phyloP scores from a whole-genome alignment of 2,888 invertebrate species.

The Drosophila kanekoi region DNA sequence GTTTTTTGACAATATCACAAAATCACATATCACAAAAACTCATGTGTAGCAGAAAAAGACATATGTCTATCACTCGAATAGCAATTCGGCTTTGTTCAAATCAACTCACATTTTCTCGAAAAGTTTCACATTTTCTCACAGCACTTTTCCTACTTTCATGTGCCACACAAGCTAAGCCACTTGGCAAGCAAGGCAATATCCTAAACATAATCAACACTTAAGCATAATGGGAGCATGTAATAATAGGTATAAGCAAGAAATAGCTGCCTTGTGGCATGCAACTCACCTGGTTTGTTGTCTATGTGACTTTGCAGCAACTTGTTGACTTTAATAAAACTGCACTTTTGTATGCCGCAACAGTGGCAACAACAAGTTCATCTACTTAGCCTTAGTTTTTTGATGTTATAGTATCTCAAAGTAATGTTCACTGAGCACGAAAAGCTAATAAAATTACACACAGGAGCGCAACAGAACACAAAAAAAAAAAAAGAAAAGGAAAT shows the following conservation, averaged over 20 bases:
- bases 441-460: conserved; percentile 53
- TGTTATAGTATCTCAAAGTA: conserved; percentile 38
- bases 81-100: not conserved
- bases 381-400: conserved; percentile 59
- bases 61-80: not conserved
- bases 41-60: too few relatives aligned
- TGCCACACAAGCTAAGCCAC: conserved; percentile 10
- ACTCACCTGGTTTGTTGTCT: conserved; percentile 65
- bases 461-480: conserved; percentile 19
- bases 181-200: conserved; percentile 13
- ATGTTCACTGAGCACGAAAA: conserved; percentile 63
- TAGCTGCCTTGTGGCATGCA: conserved; percentile 37
- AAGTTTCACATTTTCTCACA: conserved; percentile 1
- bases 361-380: conserved; percentile 40
- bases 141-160: not conserved
- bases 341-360: conserved; percentile 44
- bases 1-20: too few relatives aligned
- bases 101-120: not conserved
- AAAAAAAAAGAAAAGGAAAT: conserved; percentile 8
- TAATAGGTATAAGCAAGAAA: conserved; percentile 12
- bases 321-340: conserved; percentile 78
- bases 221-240: conserved; percentile 26
- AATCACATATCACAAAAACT: too few relatives aligned
- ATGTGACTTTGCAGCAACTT: conserved; percentile 66
- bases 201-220: conserved; percentile 44